Conservation (phyloP, 2,113 vertebrate species). For the Aix galericulata region DNA sequence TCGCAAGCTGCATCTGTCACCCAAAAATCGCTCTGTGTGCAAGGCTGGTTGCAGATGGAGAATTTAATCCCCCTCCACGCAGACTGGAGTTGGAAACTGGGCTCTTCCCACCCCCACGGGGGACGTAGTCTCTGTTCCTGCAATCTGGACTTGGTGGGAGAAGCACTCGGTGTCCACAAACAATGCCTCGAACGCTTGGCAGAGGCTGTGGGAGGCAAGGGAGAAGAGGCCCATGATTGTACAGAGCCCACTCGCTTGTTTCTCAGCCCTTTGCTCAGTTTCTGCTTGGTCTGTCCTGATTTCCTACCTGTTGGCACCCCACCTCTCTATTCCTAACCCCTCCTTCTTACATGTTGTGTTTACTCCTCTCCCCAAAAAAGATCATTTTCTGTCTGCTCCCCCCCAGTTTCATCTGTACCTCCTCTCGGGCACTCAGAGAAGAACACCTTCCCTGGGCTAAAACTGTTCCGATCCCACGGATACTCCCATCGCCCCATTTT, state of each 20-base stretch:
- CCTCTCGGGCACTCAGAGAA: background rate
- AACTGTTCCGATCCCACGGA: rapidly evolving
- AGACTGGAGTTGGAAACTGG: background rate
- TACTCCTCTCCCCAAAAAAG: no score
- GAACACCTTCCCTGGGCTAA: background rate
- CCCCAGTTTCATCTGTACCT: background rate
- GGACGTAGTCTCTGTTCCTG: background rate
- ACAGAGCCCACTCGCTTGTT: background rate
- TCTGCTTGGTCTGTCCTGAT: background rate
- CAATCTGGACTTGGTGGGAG: background rate
- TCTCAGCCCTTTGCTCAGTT: background rate
- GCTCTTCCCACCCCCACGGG: background rate
- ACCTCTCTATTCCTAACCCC: background rate
- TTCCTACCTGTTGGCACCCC: background rate
- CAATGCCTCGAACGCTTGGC: background rate
- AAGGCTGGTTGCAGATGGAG: background rate
- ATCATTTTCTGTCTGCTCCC: background rate
- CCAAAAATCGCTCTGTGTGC: background rate
- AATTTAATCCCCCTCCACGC: background rate
- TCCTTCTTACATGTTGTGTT: background rate
- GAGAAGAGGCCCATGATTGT: background rate
- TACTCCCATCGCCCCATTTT: no score
- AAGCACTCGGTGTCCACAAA: background rate
- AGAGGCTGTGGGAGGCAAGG: rapidly evolving
- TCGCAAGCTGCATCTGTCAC: background rate